phyloP scores from a whole-genome alignment of 2,888 invertebrate species.

The Drosophila borborema region DNA sequence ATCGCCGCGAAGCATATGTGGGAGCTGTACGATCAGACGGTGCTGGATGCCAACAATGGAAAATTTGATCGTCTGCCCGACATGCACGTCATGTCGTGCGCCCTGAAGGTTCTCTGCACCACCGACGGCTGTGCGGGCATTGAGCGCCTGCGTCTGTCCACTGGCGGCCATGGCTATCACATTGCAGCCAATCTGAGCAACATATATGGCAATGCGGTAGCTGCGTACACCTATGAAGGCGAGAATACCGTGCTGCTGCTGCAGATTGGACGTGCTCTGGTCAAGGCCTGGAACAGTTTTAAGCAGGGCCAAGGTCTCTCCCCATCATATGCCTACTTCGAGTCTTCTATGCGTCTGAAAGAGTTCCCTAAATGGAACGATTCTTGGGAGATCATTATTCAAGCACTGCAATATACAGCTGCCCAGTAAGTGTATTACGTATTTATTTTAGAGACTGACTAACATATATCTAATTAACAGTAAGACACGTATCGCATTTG shows the following conservation, averaged over 20 bases:
- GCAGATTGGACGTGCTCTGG: conserved; percentile 93
- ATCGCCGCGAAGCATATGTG: conserved; percentile 91
- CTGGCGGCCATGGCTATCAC: conserved; percentile 98
- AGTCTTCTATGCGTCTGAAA: conserved; percentile 44
- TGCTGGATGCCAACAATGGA: conserved; percentile 91
- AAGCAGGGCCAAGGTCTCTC: conserved; percentile 87
- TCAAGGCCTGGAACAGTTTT: conserved; percentile 91
- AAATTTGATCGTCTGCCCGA: conserved; percentile 92
- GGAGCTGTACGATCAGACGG: conserved; percentile 93
- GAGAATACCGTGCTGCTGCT: conserved; percentile 97
- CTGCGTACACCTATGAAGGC: conserved; percentile 97
- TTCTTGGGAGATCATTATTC: conserved; percentile 84
- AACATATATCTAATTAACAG: conserved; percentile 84
- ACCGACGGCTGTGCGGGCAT: conserved; percentile 90
- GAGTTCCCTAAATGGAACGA: conserved; percentile 78
- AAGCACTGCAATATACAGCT: conserved; percentile 85
- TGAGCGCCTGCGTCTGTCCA: conserved; percentile 94
- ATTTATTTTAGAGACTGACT: not conserved
- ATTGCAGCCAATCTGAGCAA: conserved; percentile 92
- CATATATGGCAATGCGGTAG: conserved; percentile 92
- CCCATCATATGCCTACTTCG: conserved; percentile 90
- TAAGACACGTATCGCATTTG: conserved; percentile 89
- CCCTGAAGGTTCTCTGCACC: conserved; percentile 94
- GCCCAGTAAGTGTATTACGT: conserved; percentile 83
- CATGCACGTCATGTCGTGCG: conserved; percentile 93